A percentile compares a stretch with the other conserved stretches of the same genome.
Conservation (phyloP, 1,140 invertebrate genomes). For the Cydia fagiglandana region DNA sequence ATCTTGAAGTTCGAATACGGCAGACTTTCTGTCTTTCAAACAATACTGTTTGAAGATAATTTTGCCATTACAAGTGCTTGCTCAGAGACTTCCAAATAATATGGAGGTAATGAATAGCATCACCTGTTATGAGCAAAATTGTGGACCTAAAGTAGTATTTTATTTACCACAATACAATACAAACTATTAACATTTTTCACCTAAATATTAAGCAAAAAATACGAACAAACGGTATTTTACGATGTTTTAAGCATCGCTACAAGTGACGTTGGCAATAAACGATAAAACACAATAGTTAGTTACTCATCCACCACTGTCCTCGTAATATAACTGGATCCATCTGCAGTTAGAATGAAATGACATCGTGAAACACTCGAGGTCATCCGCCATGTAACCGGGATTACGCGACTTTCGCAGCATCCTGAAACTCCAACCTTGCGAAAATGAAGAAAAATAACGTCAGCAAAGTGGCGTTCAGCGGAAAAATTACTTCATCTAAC, state of each 20-base stretch:
- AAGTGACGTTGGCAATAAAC: background rate
- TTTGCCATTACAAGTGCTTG: too few species aligned
- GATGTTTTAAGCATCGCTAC: background rate
- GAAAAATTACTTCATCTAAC: background rate
- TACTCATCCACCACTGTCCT: background rate
- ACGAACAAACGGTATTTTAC: background rate
- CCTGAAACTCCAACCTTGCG: background rate
- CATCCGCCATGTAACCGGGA: slow-evolving; percentile 9
- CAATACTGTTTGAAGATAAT: too few species aligned
- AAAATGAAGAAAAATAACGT: slow-evolving; percentile 11
- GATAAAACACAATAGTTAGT: slow-evolving; percentile 13
- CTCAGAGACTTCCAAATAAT: too few species aligned
- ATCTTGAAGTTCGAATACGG: too few species aligned
- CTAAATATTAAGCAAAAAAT: background rate
- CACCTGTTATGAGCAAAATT: too few species aligned
- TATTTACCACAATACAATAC: too few species aligned
- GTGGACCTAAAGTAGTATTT: too few species aligned
- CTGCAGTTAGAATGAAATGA: slow-evolving; percentile 18
- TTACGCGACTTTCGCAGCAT: slow-evolving; percentile 15
- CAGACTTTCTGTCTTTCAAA: too few species aligned
- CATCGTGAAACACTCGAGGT: background rate
- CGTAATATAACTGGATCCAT: slow-evolving; percentile 6
- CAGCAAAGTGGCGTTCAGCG: slow-evolving; percentile 14
- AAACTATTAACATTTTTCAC: too few species aligned
- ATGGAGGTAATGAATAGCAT: too few species aligned